Base-by-base conservation (phyloP, 2,888 invertebrate species). In the Lampropteryx suffumata region DNA sequence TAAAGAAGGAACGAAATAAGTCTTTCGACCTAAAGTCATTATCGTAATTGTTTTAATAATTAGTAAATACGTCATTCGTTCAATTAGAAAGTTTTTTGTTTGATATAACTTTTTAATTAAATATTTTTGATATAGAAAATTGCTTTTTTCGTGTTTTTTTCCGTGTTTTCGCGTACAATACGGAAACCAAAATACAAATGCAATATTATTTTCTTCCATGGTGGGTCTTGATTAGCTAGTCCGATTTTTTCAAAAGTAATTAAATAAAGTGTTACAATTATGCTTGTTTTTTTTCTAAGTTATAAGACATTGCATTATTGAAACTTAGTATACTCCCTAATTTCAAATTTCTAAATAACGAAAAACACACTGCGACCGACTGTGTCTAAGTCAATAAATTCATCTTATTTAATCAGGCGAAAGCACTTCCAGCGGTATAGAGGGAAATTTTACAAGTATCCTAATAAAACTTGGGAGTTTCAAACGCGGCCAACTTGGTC, bases 401-500 rank as follows among this genome's bases (percentile, higher is more conserved):
- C 84, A 81, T 86, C 84, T 82, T 87, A 87, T 87, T 86, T 86
- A 88, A 87, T 88, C 88, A 86, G 76, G 75, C 85, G 84, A 73
- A 74, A 84, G 79, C 83, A 80, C 82, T 73, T 85, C 76, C 73
- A 76, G 74, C 73, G 82, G 76, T 79, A 82, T 79, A 80, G 81
- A 79, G 79, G 81, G 80, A 88, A 84, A 87, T 86, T 89, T 86
- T 82, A 85, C 88, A 88, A 89, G 89, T 88, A 88, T 88, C 88
- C 87, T 80, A 88, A 89, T 88, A 89, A 88, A 88, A 89, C 79
- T 88, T 85, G 79, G 71, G 78, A 85, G 84, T 87, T 76, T 50
- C 73, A 70, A 72, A 75, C 73, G 66, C 67, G 60, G 66, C 29
- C 57, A 80, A 83, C 71, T 84, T 81, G 64, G 68, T 53, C 59